These are phyloP conservation scores for Coenonympha glycerion DNA, from an alignment of 2,888 invertebrate species.

Conservation along the genomic window DNA sequence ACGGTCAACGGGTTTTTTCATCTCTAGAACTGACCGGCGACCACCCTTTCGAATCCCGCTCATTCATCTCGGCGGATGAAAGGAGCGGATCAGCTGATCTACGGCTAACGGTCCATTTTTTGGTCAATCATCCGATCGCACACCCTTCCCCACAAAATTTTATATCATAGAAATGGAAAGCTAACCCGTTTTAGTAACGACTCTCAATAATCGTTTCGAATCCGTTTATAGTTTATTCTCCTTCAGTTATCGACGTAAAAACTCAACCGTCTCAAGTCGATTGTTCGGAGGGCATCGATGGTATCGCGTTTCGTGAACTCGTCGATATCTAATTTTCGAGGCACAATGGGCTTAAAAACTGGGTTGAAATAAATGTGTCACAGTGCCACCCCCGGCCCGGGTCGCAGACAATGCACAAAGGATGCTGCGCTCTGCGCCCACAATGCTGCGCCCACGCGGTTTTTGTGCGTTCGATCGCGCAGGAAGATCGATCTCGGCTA, in stretches of 20 bases:
- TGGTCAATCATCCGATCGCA: slow-evolving; percentile 60
- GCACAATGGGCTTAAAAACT: slow-evolving; percentile 74
- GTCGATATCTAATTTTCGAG: slow-evolving; percentile 72
- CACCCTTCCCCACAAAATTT: slow-evolving; percentile 51
- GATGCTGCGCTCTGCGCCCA: slow-evolving; percentile 53
- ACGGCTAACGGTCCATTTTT: slow-evolving; percentile 58
- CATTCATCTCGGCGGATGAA: slow-evolving; percentile 66
- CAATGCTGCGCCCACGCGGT: slow-evolving; percentile 63
- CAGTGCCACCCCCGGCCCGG: slow-evolving; percentile 72
- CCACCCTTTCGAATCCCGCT: slow-evolving; percentile 51
- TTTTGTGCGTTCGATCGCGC: slow-evolving; percentile 50
- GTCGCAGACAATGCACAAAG: slow-evolving; percentile 69
- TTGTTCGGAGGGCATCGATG: slow-evolving; percentile 55
- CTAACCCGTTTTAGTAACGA: slow-evolving; percentile 63
- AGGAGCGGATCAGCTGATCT: slow-evolving; percentile 66
- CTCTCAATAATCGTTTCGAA: slow-evolving; percentile 32
- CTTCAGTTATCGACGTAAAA: slow-evolving; percentile 19
- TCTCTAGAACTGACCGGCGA: slow-evolving; percentile 57
- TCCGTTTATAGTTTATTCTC: slow-evolving; percentile 46
- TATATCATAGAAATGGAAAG: slow-evolving; percentile 64
- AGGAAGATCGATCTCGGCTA: slow-evolving; percentile 51
- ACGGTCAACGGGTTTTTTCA: slow-evolving; percentile 64
- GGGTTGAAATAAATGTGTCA: slow-evolving; percentile 73
- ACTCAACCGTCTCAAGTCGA: slow-evolving; percentile 15
- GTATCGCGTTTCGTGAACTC: slow-evolving; percentile 71